Percentiles rank a stretch among this genome's conserved stretches.
phyloP scores from a whole-genome alignment of 2,888 invertebrate genomes.

The Pantelozetes paolii region DNA sequence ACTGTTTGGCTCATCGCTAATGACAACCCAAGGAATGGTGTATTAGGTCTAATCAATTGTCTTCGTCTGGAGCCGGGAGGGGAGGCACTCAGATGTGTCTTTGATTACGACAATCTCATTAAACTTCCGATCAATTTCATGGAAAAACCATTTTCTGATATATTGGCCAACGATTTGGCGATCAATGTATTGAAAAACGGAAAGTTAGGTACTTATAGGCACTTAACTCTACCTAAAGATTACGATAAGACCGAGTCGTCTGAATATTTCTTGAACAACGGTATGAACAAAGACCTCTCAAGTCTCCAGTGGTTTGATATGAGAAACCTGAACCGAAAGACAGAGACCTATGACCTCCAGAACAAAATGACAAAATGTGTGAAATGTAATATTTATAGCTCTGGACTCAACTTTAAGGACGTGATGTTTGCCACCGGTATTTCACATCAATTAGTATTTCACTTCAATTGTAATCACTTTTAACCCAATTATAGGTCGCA shows the following conservation, averaged over 20 bases:
- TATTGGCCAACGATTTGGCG: conserved; percentile 37
- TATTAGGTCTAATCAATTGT: conserved; percentile 84
- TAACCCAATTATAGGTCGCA: too few species aligned
- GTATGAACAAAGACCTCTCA: not conserved
- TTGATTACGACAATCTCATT: not conserved
- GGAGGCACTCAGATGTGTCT: conserved; percentile 1
- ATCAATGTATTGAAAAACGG: conserved; percentile 54
- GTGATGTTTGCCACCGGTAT: conserved; percentile 91
- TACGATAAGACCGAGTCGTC: not conserved
- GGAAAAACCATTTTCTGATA: conserved; percentile 5
- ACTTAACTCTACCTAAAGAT: conserved; percentile 74
- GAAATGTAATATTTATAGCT: conserved; percentile 51
- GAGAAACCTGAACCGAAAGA: not conserved
- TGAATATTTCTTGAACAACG: conserved; percentile 2
- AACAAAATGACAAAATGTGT: conserved; percentile 19
- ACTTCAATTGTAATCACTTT: too few species aligned
- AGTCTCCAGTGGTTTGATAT: conserved; percentile 15
- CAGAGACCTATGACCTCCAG: not conserved
- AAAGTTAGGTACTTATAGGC: conserved; percentile 73
- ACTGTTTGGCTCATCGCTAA: conserved; percentile 62
- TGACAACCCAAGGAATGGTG: conserved; percentile 66
- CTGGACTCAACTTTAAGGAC: conserved; percentile 57
- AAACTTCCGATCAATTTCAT: not conserved
- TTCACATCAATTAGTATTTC: too few species aligned
- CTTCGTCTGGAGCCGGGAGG: conserved; percentile 59